These are phyloP conservation scores for Rhineura floridana DNA, from an alignment of 2,113 vertebrate species.

Conservation along the genomic window DNA sequence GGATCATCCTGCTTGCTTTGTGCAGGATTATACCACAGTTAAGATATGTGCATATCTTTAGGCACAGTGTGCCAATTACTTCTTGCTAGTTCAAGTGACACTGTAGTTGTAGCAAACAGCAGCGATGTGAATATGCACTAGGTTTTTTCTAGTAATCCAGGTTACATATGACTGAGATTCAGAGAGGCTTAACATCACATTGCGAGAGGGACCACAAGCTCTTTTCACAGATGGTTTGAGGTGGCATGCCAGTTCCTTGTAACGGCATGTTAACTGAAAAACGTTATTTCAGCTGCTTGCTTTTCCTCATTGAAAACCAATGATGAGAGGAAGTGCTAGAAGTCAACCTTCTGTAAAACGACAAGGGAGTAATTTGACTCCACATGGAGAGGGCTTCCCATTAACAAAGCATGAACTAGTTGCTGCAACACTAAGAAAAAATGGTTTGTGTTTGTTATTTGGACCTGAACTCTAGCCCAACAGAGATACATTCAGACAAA, in stretches of 20 bases:
- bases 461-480: not conserved
- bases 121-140: not conserved
- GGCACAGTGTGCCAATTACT: not conserved
- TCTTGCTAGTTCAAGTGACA: rapidly evolving
- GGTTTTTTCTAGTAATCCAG: constrained; percentile 3
- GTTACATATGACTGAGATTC: not conserved
- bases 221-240: not conserved
- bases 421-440: not conserved
- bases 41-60: not conserved
- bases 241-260: not conserved
- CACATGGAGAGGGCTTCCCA: not conserved
- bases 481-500: too few species aligned
- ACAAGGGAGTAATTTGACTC: not conserved
- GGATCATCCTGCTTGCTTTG: not conserved
- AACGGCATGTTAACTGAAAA: not conserved
- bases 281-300: constrained; percentile 19
- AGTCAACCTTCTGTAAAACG: constrained; percentile 5
- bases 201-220: constrained; percentile 1
- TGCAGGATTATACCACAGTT: not conserved
- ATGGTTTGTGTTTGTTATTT: not conserved
- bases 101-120: not conserved
- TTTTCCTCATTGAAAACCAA: not conserved
- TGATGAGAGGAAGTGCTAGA: not conserved
- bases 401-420: not conserved
- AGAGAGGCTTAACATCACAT: rapidly evolving